Percentiles rank a stretch among this genome's conserved stretches.
Evolutionary conservation across 2,888 invertebrate genomes (phyloP).

Genomic region (Cheilosia vernalis): DNA sequence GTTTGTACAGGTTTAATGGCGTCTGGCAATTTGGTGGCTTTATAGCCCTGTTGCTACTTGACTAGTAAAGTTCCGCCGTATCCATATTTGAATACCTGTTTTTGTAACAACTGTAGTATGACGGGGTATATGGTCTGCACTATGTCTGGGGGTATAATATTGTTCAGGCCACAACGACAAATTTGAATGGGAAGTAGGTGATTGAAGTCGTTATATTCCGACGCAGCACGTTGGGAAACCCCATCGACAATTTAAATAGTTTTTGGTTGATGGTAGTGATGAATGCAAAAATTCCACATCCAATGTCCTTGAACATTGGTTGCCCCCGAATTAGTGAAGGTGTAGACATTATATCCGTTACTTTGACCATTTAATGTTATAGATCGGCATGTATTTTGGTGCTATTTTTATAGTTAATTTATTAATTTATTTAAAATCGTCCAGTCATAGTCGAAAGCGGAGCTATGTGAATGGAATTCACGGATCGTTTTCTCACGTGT

Average conservation of each 20-base stretch:
- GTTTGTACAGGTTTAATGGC: neutral
- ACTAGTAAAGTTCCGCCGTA: neutral
- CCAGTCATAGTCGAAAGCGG: no score
- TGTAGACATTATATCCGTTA: no score
- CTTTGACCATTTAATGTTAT: no score
- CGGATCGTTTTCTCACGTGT: no score
- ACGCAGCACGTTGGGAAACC: conserved; percentile 3
- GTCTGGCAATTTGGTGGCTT: conserved; percentile 15
- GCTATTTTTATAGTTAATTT: no score
- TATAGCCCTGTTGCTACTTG: neutral
- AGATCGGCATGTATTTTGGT: no score
- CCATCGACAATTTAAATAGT: neutral
- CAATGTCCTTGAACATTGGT: neutral
- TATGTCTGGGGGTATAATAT: conserved; percentile 19
- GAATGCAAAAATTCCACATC: no score
- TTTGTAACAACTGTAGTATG: conserved; percentile 1
- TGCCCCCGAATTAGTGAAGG: neutral
- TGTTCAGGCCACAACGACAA: conserved; percentile 6
- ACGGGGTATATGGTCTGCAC: conserved; percentile 1
- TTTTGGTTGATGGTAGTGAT: neutral
- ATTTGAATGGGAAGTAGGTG: neutral
- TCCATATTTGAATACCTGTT: neutral
- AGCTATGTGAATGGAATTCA: no score
- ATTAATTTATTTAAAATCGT: no score
- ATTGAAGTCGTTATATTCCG: neutral